A percentile compares a stretch with the other conserved stretches of the same genome.
Conservation (phyloP, 1,140 invertebrate genomes). For the Eufriesea mexicana region DNA sequence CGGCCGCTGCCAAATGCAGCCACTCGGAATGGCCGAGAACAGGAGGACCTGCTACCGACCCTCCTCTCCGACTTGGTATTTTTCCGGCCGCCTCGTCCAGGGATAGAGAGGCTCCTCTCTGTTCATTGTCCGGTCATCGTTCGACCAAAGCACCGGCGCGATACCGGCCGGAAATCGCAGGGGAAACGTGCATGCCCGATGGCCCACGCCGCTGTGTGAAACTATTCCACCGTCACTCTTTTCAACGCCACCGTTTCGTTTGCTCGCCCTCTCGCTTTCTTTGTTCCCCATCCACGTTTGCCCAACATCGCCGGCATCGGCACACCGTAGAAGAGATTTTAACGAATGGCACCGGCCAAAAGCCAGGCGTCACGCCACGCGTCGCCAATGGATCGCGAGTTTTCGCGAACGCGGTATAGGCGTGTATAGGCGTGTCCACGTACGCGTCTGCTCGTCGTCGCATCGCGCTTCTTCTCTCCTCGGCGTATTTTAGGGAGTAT, state of each 20-base stretch:
- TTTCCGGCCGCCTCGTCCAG: neutral
- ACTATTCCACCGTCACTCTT: neutral
- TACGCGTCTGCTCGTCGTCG: too few species aligned
- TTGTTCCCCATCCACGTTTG: constrained; percentile 27
- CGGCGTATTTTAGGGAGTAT: too few species aligned
- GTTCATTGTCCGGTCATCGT: constrained; percentile 18
- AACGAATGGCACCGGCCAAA: neutral
- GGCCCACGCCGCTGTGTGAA: neutral
- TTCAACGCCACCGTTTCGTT: constrained; percentile 4
- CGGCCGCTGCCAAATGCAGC: constrained; percentile 70
- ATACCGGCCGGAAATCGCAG: constrained; percentile 28
- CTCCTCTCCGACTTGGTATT: constrained; percentile 19
- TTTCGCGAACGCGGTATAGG: neutral
- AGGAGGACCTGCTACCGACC: neutral
- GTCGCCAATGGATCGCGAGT: neutral
- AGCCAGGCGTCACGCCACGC: neutral
- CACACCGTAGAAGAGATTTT: neutral
- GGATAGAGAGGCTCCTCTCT: constrained; percentile 13
- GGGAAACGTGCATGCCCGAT: neutral
- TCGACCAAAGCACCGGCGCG: constrained; percentile 18
- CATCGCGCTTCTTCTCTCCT: too few species aligned
- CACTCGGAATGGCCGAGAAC: constrained; percentile 64
- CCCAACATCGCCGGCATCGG: neutral
- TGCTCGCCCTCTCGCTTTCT: constrained; percentile 2
- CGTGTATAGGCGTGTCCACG: too few species aligned